Percentiles rank a stretch among this genome's conserved stretches.
phyloP scores from a whole-genome alignment of 2,797 vertebrate genomes.

The Manis javanica region DNA sequence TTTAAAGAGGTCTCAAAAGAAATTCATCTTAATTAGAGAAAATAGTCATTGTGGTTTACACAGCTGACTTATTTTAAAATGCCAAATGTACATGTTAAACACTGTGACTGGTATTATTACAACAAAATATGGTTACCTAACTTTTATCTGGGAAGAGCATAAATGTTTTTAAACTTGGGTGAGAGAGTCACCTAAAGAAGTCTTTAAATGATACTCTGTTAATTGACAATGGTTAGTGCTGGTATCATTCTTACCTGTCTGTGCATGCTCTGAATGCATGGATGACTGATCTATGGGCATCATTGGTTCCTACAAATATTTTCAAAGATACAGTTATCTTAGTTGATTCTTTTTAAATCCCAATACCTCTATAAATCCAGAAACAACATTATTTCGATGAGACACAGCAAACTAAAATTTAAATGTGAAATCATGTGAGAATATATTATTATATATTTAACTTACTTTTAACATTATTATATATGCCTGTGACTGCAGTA shows the following conservation, averaged over 20 bases:
- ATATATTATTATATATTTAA: background rate
- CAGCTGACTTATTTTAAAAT: conserved; percentile 23
- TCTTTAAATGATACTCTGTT: background rate
- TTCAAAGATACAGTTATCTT: conserved; percentile 54
- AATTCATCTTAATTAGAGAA: conserved; percentile 31
- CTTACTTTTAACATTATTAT: background rate
- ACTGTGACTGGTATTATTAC: background rate
- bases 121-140: background rate
- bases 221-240: background rate
- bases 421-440: conserved; percentile 30
- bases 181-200: background rate
- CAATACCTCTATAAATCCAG: background rate
- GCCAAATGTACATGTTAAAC: background rate
- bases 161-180: background rate
- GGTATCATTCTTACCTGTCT: conserved; percentile 84
- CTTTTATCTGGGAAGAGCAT: conserved; percentile 6
- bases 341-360: background rate
- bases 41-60: background rate
- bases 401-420: background rate
- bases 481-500: background rate
- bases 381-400: background rate
- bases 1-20: conserved; percentile 43
- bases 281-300: conserved; percentile 87
- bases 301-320: conserved; percentile 86
- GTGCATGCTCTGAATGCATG: conserved; percentile 86